Base-by-base conservation (phyloP, 1,140 invertebrate genomes). In the Heliconius himera region DNA sequence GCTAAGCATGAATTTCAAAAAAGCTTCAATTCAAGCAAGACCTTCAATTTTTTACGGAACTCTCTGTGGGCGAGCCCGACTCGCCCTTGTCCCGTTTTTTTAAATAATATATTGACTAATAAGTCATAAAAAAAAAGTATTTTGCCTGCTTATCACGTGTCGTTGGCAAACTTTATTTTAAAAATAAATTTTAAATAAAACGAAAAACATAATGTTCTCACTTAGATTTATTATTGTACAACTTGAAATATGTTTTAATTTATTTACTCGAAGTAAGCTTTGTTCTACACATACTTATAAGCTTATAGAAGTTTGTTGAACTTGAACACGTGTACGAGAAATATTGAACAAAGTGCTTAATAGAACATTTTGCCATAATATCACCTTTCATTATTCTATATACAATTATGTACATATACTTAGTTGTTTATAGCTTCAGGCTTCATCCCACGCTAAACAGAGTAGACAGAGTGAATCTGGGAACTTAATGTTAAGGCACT, bases 301-400 rank as follows among this genome's bases (percentile, higher is more conserved):
- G 72, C 56, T 74, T 74, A 70, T 26, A 66, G 26, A 54, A 78
- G 73, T 74, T 74, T 41, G 72, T 78, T 20, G 36, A 78, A 66
- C 29, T 78, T 73, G 13, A 78, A 78, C 77, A 78, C 77, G 71
- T 78, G 77, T 78, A 73, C 46, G 6, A 13, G 18, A 26, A 78
- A 60, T 54, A 26, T 78, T 78, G 77, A 70, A n/a, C 16, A 74
- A 78, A 78, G 41, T 60, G 20, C 71, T 74, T 78, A 73, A 49
- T 26, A 78, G 18, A 71, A 60, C 56, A 73, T 72, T 78, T 76
- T 60, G 41, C 20, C 70, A 8, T 71, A n/a, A 36, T 18, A 18
- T 29, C 70, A 22, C 13, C 29, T 36, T 70, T 36, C 26, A 36
- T 16, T 9, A 29, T n/a, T 16, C 29, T 8, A 36, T 33, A 70